phyloP scores from a whole-genome alignment of 2,888 invertebrate species.

The Spilosoma lubricipeda region DNA sequence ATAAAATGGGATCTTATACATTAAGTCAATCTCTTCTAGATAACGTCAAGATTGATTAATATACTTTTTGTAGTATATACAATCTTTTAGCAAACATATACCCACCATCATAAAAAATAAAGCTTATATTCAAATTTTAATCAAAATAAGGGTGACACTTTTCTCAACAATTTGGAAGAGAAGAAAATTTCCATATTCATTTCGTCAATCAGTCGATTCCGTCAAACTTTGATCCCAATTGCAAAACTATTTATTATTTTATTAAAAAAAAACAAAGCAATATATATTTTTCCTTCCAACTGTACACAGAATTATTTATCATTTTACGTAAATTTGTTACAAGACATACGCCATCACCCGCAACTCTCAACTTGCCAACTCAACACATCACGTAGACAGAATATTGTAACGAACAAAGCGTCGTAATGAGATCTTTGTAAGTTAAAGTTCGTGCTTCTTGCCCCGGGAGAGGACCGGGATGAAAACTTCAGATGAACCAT shows the following conservation, averaged over 20 bases:
- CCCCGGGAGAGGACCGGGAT: slow-evolving; percentile 30
- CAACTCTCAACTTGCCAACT: slow-evolving; percentile 38
- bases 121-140: not conserved
- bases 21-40: no score
- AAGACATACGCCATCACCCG: slow-evolving; percentile 32
- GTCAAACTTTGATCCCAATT: not conserved
- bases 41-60: not conserved
- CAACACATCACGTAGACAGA: slow-evolving; percentile 48
- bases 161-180: not conserved
- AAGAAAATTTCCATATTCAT: not conserved
- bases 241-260: not conserved
- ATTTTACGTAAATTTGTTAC: slow-evolving; percentile 22
- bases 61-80: no score
- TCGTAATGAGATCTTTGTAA: slow-evolving; percentile 68
- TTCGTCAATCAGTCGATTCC: not conserved
- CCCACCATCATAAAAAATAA: not conserved
- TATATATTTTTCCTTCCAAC: not conserved
- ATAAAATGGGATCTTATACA: not conserved
- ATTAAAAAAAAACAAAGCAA: not conserved
- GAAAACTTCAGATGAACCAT: slow-evolving; percentile 45
- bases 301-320: slow-evolving; percentile 24
- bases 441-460: slow-evolving; percentile 58
- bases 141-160: not conserved
- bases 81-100: no score
- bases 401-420: slow-evolving; percentile 55